Conservation (phyloP, 2,113 vertebrate genomes). For the Octodon degus region DNA sequence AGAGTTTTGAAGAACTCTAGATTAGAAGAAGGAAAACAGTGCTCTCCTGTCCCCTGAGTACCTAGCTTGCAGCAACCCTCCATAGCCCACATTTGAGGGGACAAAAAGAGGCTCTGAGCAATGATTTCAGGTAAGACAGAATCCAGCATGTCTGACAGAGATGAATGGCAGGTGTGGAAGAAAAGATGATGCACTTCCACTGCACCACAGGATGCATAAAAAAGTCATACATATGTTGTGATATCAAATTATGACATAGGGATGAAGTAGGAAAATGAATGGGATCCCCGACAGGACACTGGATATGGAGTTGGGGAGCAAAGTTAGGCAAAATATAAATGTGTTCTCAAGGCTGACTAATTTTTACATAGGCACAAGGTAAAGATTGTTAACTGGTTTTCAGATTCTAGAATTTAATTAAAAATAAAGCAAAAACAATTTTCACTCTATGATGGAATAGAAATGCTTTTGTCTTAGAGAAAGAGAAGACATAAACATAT, state of each 20-base stretch:
- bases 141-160: background rate
- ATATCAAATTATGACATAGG: background rate
- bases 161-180: background rate
- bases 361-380: background rate
- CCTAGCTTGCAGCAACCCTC: background rate
- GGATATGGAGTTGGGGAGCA: background rate
- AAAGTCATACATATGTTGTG: background rate
- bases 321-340: background rate
- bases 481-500: background rate
- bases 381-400: background rate
- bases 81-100: background rate
- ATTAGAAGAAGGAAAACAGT: background rate
- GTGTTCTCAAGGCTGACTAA: background rate
- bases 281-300: background rate
- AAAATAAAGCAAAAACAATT: background rate
- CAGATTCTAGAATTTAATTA: background rate
- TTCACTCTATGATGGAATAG: background rate
- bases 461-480: conserved; percentile 8
- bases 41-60: background rate
- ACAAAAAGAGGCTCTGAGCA: background rate
- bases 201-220: background rate
- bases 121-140: background rate
- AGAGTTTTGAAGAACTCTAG: background rate
- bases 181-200: background rate
- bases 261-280: background rate